phyloP scores from a whole-genome alignment of 2,113 vertebrate genomes.

The Oryzias curvinotus region DNA sequence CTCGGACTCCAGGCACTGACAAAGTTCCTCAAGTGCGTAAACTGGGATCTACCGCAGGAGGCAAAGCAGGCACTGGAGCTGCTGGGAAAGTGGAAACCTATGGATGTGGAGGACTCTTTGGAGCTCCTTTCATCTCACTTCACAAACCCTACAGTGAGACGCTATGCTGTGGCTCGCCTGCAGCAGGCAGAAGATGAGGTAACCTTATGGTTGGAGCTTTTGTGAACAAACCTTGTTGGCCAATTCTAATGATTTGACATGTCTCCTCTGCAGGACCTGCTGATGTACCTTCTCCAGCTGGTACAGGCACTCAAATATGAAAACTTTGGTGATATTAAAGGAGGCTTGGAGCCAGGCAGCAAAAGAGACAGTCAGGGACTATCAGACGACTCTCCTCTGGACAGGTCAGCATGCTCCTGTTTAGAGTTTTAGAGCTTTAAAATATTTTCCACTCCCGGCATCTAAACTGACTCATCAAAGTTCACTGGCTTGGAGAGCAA shows the following conservation, averaged over 20 bases:
- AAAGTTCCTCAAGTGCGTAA: conserved; percentile 98
- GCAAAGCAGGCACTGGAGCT: conserved; percentile 96
- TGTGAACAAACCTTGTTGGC: too few species aligned
- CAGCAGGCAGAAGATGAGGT: conserved; percentile 98
- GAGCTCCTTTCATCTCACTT: conserved; percentile 95
- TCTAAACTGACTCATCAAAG: conserved; percentile 42
- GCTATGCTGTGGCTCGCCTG: conserved; percentile 91
- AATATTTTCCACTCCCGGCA: conserved; percentile 3
- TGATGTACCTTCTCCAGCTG: conserved; percentile 97
- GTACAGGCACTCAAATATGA: conserved; percentile 98
- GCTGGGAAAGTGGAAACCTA: conserved; percentile 95
- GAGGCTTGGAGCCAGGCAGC: conserved; percentile 87
- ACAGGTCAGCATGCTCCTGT: conserved; percentile 79
- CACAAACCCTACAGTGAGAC: conserved; percentile 89
- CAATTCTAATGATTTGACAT: neutral
- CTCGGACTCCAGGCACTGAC: conserved; percentile 84
- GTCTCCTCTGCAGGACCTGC: conserved; percentile 82
- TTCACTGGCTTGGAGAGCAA: conserved; percentile 4
- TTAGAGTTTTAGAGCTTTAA: neutral
- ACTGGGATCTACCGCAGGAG: conserved; percentile 95
- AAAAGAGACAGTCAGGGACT: conserved; percentile 90
- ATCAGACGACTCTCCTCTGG: conserved; percentile 82
- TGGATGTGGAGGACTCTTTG: conserved; percentile 98
- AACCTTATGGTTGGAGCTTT: neutral
- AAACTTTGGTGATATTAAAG: conserved; percentile 94